These are phyloP conservation scores for Coremacera marginata DNA, from an alignment of 2,888 invertebrate species.

Conservation along the genomic window DNA sequence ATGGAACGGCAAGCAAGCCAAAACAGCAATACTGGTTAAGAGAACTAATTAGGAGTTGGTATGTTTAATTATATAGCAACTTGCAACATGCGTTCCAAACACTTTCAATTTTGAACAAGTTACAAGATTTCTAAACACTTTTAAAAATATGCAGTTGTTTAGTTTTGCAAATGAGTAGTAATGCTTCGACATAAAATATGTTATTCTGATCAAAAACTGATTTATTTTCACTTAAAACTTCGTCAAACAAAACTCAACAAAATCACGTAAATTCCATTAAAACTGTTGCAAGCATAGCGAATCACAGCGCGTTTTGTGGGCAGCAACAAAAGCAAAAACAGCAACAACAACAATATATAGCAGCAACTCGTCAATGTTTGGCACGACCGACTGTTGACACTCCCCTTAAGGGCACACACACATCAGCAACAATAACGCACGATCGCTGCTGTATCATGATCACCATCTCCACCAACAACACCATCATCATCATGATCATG, in stretches of 20 bases:
- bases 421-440: constrained; percentile 16
- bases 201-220: not conserved
- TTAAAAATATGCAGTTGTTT: not conserved
- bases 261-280: constrained; percentile 65
- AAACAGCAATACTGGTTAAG: constrained; percentile 44
- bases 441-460: constrained; percentile 4
- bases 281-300: constrained; percentile 45
- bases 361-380: constrained; percentile 37
- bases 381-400: constrained; percentile 56
- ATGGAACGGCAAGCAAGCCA: not conserved
- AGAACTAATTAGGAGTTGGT: constrained; percentile 58
- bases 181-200: not conserved
- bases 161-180: not conserved
- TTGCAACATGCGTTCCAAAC: constrained; percentile 27
- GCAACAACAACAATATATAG: constrained; percentile 7
- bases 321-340: constrained; percentile 3
- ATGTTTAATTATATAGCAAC: constrained; percentile 52
- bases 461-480: not conserved
- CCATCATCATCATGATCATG: not conserved
- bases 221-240: not conserved
- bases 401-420: constrained; percentile 50
- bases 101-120: constrained; percentile 42
- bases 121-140: constrained; percentile 4
- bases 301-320: constrained; percentile 29
- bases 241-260: constrained; percentile 12